phyloP scores from a whole-genome alignment of 2,113 vertebrate genomes.

The Poecilia latipinna region DNA sequence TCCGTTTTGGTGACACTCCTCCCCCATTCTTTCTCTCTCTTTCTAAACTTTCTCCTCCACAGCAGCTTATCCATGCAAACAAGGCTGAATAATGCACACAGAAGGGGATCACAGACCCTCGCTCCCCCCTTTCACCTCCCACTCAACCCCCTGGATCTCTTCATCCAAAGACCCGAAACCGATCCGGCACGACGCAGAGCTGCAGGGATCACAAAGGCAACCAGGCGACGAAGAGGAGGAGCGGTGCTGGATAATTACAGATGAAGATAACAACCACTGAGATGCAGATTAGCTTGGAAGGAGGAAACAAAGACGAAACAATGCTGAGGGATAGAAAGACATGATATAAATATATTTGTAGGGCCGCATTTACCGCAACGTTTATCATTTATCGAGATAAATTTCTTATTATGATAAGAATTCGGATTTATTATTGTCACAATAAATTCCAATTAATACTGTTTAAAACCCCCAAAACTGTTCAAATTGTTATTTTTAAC shows the following conservation, averaged over 20 bases:
- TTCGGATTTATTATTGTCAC: too few relatives aligned
- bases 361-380: too few relatives aligned
- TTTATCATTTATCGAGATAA: too few relatives aligned
- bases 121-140: neutral
- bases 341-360: neutral
- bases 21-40: neutral
- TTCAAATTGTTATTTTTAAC: too few relatives aligned
- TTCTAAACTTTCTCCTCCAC: conserved; percentile 1
- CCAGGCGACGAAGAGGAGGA: conserved; percentile 34
- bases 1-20: too few relatives aligned
- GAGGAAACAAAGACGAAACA: conserved; percentile 11
- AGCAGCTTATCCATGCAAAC: neutral
- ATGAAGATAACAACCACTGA: conserved; percentile 9
- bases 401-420: too few relatives aligned
- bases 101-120: neutral
- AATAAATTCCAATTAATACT: too few relatives aligned
- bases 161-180: conserved; percentile 17
- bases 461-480: too few relatives aligned
- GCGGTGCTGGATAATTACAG: conserved; percentile 20
- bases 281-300: neutral
- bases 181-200: conserved; percentile 36
- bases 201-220: conserved; percentile 23
- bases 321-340: neutral
- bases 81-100: neutral
- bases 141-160: neutral